Conservation (phyloP, 2,797 vertebrate species). For the Eurystomus glaucurus region DNA sequence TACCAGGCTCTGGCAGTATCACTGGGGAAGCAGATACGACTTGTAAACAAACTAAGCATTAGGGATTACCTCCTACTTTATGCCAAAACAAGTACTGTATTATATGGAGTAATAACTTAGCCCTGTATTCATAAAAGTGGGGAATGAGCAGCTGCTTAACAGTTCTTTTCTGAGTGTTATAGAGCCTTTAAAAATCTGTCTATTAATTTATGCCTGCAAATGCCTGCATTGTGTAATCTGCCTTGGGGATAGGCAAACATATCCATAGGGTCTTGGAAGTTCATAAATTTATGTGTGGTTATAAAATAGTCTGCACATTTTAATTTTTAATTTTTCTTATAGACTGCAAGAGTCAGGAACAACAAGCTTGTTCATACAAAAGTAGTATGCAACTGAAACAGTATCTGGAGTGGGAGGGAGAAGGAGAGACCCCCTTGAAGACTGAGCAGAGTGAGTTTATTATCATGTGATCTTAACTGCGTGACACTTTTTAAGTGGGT, state of each 20-base stretch:
- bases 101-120: constrained; percentile 40
- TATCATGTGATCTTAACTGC: not conserved
- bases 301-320: constrained; percentile 53
- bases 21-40: not conserved
- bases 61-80: constrained; percentile 47
- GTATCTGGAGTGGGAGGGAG: not conserved
- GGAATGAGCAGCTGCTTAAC: constrained; percentile 26
- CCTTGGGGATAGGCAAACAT: not conserved
- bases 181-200: constrained; percentile 45
- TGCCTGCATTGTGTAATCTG: constrained; percentile 39
- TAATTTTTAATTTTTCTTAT: constrained; percentile 46
- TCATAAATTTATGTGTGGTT: not conserved
- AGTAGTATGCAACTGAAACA: not conserved
- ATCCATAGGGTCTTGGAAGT: not conserved
- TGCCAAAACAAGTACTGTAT: constrained; percentile 41
- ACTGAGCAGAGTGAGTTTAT: not conserved
- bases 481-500: not conserved
- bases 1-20: not conserved
- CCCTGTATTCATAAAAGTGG: not conserved
- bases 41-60: constrained; percentile 12
- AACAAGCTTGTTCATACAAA: constrained; percentile 33
- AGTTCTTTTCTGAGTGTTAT: not conserved
- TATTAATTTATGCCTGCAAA: constrained; percentile 33
- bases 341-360: constrained; percentile 23
- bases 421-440: not conserved